Evolutionary conservation across 1,140 invertebrate species (phyloP).

Genomic region (Diabrotica undecimpunctata): DNA sequence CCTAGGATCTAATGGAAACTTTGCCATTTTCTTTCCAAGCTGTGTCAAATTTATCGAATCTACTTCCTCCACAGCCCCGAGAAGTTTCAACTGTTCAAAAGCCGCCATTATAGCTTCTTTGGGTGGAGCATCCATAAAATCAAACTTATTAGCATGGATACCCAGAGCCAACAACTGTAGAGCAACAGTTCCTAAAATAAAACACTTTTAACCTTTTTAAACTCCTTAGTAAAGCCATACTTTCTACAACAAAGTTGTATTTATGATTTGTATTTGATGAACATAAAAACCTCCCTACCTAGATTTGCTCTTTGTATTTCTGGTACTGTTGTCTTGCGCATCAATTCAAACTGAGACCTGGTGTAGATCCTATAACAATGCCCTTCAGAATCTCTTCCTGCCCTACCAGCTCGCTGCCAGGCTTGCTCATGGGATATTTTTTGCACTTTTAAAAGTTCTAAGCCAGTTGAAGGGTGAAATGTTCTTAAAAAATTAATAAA

Average conservation of each 20-base stretch:
- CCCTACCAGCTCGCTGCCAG: conserved; percentile 86
- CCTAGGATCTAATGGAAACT: conserved; percentile 87
- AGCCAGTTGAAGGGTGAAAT: conserved; percentile 76
- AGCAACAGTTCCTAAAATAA: conserved; percentile 28
- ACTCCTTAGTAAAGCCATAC: no score
- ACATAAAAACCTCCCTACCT: conserved; percentile 2
- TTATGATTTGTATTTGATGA: no score
- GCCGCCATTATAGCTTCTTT: conserved; percentile 65
- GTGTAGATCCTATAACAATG: conserved; percentile 83
- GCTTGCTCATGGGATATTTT: conserved; percentile 88
- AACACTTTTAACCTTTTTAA: no score
- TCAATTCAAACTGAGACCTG: conserved; percentile 59
- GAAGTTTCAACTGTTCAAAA: conserved; percentile 64
- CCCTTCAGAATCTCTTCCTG: conserved; percentile 81
- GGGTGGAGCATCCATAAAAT: conserved; percentile 87
- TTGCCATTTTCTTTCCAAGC: conserved; percentile 80
- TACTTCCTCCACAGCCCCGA: conserved; percentile 68
- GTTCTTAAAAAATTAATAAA: conserved; percentile 53
- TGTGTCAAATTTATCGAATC: conserved; percentile 63
- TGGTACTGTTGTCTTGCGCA: conserved; percentile 71
- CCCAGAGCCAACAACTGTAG: conserved; percentile 82
- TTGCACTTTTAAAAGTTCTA: conserved; percentile 81
- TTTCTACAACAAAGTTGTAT: no score
- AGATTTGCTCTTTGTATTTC: conserved; percentile 73
- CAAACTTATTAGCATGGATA: conserved; percentile 77